Conservation (phyloP, 1,140 invertebrate species). For the Sinella curviseta region DNA sequence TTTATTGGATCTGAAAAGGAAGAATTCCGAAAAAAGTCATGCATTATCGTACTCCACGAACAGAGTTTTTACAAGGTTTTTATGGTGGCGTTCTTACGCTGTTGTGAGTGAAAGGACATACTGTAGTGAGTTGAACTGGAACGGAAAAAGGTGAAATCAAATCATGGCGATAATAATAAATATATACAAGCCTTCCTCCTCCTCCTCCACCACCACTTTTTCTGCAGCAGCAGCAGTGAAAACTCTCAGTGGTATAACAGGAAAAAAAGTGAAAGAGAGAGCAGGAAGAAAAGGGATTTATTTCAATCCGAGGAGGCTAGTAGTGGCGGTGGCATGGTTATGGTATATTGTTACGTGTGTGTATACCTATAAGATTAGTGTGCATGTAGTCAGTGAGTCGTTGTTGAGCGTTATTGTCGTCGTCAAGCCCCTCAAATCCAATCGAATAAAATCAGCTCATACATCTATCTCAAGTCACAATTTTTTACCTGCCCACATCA, state of each 20-base stretch:
- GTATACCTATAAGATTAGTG: not conserved
- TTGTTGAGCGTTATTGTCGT: not conserved
- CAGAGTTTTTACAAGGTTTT: no score
- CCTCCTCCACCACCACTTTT: no score
- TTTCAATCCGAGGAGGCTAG: not conserved
- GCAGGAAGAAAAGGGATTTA: not conserved
- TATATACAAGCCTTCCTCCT: not conserved
- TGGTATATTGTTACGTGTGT: not conserved
- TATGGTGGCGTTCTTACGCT: not conserved
- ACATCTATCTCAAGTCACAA: not conserved
- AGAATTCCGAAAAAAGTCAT: no score
- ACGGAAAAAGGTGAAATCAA: conserved; percentile 17
- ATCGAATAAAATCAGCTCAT: not conserved
- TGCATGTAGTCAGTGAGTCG: not conserved
- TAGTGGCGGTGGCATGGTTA: not conserved
- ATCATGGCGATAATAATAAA: not conserved
- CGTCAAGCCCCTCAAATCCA: not conserved
- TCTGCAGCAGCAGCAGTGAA: no score
- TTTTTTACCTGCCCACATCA: no score
- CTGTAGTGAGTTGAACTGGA: not conserved
- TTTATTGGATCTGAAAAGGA: no score
- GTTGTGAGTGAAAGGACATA: not conserved
- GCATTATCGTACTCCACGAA: no score
- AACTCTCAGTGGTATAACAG: no score
- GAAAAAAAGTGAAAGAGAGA: no score